phyloP scores from a whole-genome alignment of 2,888 invertebrate species.

The Euzetes globulus region DNA sequence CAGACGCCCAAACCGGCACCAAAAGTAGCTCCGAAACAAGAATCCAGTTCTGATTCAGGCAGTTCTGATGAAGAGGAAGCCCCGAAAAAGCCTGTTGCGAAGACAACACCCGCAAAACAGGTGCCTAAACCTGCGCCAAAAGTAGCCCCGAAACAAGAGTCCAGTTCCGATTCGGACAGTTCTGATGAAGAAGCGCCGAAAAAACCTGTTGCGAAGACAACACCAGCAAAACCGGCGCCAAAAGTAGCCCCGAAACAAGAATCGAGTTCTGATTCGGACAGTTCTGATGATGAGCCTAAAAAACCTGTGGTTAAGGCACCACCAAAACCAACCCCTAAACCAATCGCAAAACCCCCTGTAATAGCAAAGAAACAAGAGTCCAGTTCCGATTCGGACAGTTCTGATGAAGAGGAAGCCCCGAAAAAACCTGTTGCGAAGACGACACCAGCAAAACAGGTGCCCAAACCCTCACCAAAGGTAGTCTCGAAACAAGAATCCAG shows the following conservation, averaged over 20 bases:
- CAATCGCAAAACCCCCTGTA: background rate
- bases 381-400: background rate
- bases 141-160: conserved; percentile 36
- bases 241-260: conserved; percentile 38
- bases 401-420: background rate
- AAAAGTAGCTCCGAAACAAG: background rate
- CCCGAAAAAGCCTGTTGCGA: conserved; percentile 33
- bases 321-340: background rate
- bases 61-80: conserved; percentile 43
- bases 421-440: background rate
- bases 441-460: no score
- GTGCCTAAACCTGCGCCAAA: background rate
- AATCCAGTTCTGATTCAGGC: background rate
- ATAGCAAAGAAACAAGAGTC: no score
- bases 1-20: background rate
- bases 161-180: conserved; percentile 35
- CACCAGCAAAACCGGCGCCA: background rate
- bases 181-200: background rate
- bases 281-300: conserved; percentile 34
- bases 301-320: no score
- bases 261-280: conserved; percentile 39
- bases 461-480: no score
- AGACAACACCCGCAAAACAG: conserved; percentile 4
- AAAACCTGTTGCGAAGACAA: background rate
- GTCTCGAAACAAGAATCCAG: background rate